phyloP scores from a whole-genome alignment of 2,888 invertebrate genomes.

The Crematogaster levior region DNA sequence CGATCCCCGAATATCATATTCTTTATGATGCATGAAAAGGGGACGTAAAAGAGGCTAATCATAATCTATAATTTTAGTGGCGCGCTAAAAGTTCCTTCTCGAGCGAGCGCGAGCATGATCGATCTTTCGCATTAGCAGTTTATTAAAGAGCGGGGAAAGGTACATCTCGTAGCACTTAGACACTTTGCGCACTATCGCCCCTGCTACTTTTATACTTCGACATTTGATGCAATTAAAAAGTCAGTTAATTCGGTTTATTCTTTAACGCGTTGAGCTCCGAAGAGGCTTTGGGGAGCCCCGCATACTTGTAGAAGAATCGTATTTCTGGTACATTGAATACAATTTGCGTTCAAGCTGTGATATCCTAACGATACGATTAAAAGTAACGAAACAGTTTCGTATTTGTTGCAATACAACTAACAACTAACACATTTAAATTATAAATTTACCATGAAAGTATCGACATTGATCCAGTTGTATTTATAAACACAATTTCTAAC shows the following conservation, averaged over 20 bases:
- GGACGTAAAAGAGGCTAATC: conserved; percentile 14
- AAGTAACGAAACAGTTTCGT: not conserved
- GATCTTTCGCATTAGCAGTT: conserved; percentile 51
- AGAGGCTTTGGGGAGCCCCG: not conserved
- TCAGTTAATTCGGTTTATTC: conserved; percentile 42
- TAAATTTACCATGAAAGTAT: not conserved
- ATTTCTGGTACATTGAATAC: not conserved
- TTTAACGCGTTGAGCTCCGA: not conserved
- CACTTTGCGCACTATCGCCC: conserved; percentile 29
- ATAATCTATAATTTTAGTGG: conserved; percentile 39
- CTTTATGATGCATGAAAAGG: conserved; percentile 31
- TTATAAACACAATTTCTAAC: not conserved
- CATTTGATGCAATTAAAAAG: conserved; percentile 42
- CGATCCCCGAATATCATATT: not conserved
- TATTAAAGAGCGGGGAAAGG: conserved; percentile 46
- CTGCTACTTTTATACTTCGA: conserved; percentile 43
- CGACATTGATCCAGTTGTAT: not conserved
- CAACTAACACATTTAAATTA: not conserved
- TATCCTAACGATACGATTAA: not conserved
- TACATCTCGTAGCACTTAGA: conserved; percentile 49
- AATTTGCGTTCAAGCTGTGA: not conserved
- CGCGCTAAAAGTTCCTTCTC: conserved; percentile 34
- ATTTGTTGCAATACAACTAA: not conserved
- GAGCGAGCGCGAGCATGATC: conserved; percentile 27
- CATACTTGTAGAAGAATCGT: not conserved